Evolutionary conservation across 2,888 invertebrate species (phyloP).

Genomic region (Sceliomorpha sp.): DNA sequence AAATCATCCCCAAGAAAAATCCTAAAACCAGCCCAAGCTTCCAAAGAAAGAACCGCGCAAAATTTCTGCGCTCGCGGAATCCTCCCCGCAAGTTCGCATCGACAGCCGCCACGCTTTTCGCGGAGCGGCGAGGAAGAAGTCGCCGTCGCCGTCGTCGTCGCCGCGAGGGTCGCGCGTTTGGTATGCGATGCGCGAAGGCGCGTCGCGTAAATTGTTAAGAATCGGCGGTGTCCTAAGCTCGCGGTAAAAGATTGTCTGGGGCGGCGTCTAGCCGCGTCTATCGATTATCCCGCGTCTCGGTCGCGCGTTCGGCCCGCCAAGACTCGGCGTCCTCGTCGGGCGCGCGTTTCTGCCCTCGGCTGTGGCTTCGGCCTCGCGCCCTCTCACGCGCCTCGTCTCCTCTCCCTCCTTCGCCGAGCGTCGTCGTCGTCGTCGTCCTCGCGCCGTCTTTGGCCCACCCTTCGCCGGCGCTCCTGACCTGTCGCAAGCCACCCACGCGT

Average conservation of each 20-base stretch:
- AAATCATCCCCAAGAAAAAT: no score
- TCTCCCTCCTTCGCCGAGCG: conserved; percentile 38
- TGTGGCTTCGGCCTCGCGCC: conserved; percentile 2
- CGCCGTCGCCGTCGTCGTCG: no score
- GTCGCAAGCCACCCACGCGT: conserved; percentile 74
- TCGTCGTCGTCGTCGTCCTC: conserved; percentile 13
- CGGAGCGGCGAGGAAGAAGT: no score
- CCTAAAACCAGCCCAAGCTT: no score
- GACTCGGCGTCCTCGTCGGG: conserved; percentile 17
- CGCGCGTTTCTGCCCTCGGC: conserved; percentile 13
- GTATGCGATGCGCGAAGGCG: conserved; percentile 58
- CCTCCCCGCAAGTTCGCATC: no score
- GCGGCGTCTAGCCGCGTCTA: conserved; percentile 81
- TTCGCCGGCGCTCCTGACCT: conserved; percentile 74
- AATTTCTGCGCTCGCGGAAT: no score
- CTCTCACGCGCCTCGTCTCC: no score
- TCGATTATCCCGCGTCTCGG: conserved; percentile 78
- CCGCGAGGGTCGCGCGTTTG: no score
- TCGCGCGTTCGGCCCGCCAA: no score
- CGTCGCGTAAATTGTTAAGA: conserved; percentile 71
- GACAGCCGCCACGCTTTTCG: no score
- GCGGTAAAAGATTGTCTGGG: conserved; percentile 79
- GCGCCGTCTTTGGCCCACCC: conserved; percentile 25
- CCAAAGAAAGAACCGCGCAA: no score
- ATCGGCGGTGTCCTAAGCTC: conserved; percentile 73